Base-by-base conservation (phyloP, 2,797 vertebrate species). In the Macrochelys suwanniensis region DNA sequence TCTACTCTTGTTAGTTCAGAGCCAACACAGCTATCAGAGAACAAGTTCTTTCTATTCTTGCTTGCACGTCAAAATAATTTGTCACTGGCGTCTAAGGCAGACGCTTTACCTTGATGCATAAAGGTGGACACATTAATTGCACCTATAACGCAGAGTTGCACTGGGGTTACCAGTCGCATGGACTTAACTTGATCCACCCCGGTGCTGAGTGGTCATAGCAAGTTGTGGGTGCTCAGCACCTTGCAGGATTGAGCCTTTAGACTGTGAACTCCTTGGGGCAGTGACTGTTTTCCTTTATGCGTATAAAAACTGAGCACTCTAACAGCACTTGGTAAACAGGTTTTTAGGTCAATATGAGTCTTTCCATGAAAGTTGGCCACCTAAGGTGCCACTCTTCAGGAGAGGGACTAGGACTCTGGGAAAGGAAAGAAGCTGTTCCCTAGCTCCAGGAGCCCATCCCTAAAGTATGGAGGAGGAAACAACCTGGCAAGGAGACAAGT, bases 271-370 rank as follows among this genome's bases (percentile, higher is more conserved):
- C 45, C 45, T 28, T 28, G 19, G 51, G 28, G 15, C 61, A 42
- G 3, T 47, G 78, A 17, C 47, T 78, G 51, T 23, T n/a, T 85
- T 31, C 74, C 54, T 50, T 88, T 51, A 50, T 78, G 33, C 17
- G 74, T 80, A 54, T 10, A 2, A 0, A 3, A 23, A 80, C 80
- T 16, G 45, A 28, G 4, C 57, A 19, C 77, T 25, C 0, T 0
- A 45, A 37, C 3, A 10, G 0, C 0, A 12, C 0, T 57, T 79
- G 56, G 50, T 82, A 82, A 56, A 4, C 51, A 45, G 5, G 61
- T 51, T 47, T 57, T 45, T 17, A 19, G 61, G n/a, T 5, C 21
- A 59, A 54, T 26, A 71, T 26, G 79, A 45, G 45, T 42, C 57
- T 45, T 57, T 37, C 71, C 1, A 0, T 26, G 0, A 11, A 23